Evolutionary conservation across 2,888 invertebrate genomes (phyloP).

Genomic region (Tryphoninae sp.): DNA sequence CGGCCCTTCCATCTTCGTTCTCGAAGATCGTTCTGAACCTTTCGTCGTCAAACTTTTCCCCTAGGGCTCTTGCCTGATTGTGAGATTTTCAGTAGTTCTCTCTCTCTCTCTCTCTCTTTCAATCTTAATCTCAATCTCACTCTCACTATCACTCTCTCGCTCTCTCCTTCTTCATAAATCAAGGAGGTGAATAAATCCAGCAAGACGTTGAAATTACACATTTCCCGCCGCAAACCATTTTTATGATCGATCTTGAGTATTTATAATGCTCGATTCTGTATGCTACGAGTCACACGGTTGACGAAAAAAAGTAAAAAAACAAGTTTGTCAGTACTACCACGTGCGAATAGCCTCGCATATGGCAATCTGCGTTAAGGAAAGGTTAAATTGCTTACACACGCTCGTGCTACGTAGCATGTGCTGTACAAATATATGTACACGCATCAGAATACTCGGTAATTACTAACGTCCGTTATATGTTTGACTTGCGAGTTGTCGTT

Average conservation of each 20-base stretch:
- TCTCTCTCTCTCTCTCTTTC: neutral
- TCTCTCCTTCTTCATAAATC: neutral
- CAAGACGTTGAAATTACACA: constrained; percentile 5
- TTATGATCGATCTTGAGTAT: constrained; percentile 11
- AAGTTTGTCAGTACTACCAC: constrained; percentile 21
- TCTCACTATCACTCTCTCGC: too few relatives aligned
- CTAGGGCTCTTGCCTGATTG: neutral
- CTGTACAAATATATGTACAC: constrained; percentile 18
- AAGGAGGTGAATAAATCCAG: neutral
- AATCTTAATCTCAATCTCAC: too few relatives aligned
- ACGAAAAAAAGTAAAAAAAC: constrained; percentile 11
- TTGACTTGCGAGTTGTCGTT: constrained; percentile 61
- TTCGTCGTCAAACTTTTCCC: constrained; percentile 8
- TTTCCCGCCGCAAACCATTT: constrained; percentile 3
- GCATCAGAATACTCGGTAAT: constrained; percentile 63
- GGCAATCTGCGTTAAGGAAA: constrained; percentile 34
- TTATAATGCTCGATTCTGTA: constrained; percentile 23
- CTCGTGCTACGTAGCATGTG: neutral
- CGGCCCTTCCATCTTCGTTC: constrained; percentile 21
- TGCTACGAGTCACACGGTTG: constrained; percentile 41
- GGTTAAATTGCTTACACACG: constrained; percentile 38
- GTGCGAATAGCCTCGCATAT: constrained; percentile 19
- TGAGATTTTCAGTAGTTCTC: neutral
- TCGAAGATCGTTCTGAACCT: constrained; percentile 31
- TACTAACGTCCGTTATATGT: constrained; percentile 65